phyloP scores from a whole-genome alignment of 2,797 vertebrate species.

The Moxostoma hubbsi region DNA sequence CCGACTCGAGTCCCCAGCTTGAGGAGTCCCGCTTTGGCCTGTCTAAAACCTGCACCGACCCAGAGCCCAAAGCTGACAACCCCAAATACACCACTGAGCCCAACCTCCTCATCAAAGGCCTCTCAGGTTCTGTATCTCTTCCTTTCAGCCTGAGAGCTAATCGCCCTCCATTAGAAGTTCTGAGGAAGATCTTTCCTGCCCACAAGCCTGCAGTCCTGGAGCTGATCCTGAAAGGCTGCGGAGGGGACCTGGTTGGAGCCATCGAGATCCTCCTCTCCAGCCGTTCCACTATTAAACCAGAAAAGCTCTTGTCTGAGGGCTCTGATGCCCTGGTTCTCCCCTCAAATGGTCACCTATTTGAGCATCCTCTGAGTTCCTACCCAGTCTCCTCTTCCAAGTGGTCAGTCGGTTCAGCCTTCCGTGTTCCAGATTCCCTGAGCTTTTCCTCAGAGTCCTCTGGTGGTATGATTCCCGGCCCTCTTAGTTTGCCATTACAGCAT shows the following conservation, averaged over 20 bases:
- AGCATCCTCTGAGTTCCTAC: constrained; percentile 89
- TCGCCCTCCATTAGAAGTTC: constrained; percentile 91
- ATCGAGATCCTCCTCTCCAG: constrained; percentile 97
- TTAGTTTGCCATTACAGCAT: constrained; percentile 89
- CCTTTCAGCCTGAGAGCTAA: constrained; percentile 92
- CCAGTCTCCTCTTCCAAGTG: constrained; percentile 92
- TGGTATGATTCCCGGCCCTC: constrained; percentile 77
- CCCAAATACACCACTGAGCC: constrained; percentile 85
- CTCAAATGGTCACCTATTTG: constrained; percentile 88
- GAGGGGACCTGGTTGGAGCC: constrained; percentile 93
- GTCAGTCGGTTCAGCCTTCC: constrained; percentile 96
- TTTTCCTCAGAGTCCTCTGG: constrained; percentile 85
- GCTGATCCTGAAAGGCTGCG: constrained; percentile 92
- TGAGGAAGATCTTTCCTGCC: constrained; percentile 94
- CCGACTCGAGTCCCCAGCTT: constrained; percentile 81
- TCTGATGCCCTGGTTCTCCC: constrained; percentile 84
- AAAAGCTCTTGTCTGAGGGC: constrained; percentile 75
- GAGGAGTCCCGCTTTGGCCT: constrained; percentile 81
- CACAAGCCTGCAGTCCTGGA: constrained; percentile 95
- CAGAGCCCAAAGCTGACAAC: constrained; percentile 80
- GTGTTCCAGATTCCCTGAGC: constrained; percentile 91
- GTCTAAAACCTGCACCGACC: constrained; percentile 77
- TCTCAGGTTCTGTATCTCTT: constrained; percentile 87
- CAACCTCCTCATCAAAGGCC: constrained; percentile 88
- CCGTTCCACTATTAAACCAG: constrained; percentile 75